Evolutionary conservation across 1,140 invertebrate species (phyloP), one percentile per base, ranked within the genome.

Genomic region (Ctenoplectra terminalis): DNA sequence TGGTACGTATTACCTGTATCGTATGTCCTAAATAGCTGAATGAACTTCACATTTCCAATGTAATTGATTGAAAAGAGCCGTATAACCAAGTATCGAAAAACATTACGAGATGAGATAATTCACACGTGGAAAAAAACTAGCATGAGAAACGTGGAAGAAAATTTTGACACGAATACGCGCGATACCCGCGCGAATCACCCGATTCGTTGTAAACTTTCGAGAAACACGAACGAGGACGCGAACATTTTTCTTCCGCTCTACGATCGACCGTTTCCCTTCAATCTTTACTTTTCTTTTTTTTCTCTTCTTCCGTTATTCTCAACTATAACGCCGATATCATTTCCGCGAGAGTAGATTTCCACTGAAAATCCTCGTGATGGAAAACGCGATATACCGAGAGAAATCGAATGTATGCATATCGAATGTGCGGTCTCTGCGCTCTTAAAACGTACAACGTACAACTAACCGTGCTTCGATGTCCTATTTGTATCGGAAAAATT

Each of bases 291-390:
- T 31, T 1, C 5, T 15, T 52, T 34, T 26, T 15, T 52, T 40
- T n/a, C 43, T 20, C 66, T 48, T 66, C 56, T 60, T 67, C 26
- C 52, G 29, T n/a, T 13, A 29, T 23, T 40, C 26, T n/a, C 26
- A 17, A 7, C 26, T 17, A 43, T 54, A 64, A 63, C 37, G 40
- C 61, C 40, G n/a, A 23, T 52, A 84, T 84, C 75, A 50, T 56
- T 64, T 70, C 70, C 31, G 26, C 54, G 46, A 58, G 77, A 85
- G 71, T 84, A 71, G 46, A 31, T 72, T 67, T 79, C 54, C 54
- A 72, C 29, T 63, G 70, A 69, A 72, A 73, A 83, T 76, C 34
- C 6, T 13, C 26, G 20, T 1, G 6, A 34, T 66, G 34, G 73
- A 40, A 75, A 52, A 75, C 60, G n/a, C 34, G 60, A 48, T 48